These are phyloP conservation scores for Acrocephalus arundinaceus DNA, from an alignment of 2,113 vertebrate species.

Conservation along the genomic window DNA sequence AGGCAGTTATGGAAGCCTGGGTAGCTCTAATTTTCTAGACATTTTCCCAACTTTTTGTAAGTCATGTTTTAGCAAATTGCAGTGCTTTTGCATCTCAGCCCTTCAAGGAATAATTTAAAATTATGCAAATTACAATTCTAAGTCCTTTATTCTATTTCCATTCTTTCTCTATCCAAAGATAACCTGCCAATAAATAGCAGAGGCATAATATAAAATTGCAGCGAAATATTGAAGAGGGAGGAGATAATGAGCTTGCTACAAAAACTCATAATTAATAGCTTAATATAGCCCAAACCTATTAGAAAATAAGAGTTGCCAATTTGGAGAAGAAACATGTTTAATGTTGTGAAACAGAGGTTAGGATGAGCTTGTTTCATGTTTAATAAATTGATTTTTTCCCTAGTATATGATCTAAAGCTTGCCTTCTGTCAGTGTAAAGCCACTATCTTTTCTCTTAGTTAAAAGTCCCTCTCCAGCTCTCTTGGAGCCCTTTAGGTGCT, in stretches of 20 bases:
- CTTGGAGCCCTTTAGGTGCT: not conserved
- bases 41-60: not conserved
- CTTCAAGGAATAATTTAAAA: not conserved
- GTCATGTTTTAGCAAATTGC: not conserved
- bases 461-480: not conserved
- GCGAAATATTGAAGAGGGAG: not conserved
- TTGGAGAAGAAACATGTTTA: not conserved
- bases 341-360: not conserved
- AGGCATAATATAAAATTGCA: not conserved
- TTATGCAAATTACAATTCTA: not conserved
- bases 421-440: not conserved
- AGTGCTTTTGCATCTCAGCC: not conserved
- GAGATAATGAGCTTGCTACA: not conserved
- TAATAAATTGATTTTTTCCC: not conserved
- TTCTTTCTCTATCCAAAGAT: not conserved
- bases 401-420: not conserved
- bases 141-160: not conserved
- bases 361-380: not conserved
- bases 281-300: not conserved
- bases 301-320: not conserved
- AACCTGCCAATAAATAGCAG: not conserved
- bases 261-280: not conserved
- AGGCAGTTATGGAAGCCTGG: not conserved
- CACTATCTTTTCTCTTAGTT: not conserved
- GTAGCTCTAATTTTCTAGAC: fast-evolving